phyloP scores from a whole-genome alignment of 2,888 invertebrate genomes.

The Magallana nippona region DNA sequence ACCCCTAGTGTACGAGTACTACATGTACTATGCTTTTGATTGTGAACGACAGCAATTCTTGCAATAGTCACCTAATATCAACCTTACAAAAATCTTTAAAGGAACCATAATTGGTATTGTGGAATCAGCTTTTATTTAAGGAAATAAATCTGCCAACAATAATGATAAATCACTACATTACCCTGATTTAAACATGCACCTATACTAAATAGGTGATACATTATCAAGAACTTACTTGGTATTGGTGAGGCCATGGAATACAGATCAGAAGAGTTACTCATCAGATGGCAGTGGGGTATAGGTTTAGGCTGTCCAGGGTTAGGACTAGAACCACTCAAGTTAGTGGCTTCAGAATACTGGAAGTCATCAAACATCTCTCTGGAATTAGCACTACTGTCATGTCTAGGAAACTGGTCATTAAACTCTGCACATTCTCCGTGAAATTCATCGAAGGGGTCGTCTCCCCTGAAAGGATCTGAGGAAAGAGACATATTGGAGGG shows the following conservation, averaged over 20 bases:
- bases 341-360: constrained; percentile 6
- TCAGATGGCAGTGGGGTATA: constrained; percentile 46
- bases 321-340: constrained; percentile 23
- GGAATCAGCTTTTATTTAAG: too few relatives aligned
- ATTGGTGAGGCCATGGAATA: constrained; percentile 37
- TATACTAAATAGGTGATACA: not conserved
- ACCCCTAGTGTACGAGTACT: too few relatives aligned
- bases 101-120: too few relatives aligned
- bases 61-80: too few relatives aligned
- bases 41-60: too few relatives aligned
- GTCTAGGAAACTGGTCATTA: constrained; percentile 36
- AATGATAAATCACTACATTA: too few relatives aligned
- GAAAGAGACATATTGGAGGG: constrained; percentile 10
- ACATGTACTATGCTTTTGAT: too few relatives aligned
- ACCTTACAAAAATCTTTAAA: too few relatives aligned
- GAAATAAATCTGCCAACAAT: too few relatives aligned
- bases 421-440: constrained; percentile 55
- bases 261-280: not conserved
- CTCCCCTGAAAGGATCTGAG: constrained; percentile 40
- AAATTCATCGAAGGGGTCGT: constrained; percentile 57
- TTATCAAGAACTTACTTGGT: constrained; percentile 10
- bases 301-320: constrained; percentile 51
- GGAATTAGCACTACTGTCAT: not conserved
- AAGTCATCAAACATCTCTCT: not conserved
- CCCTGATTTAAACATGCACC: too few relatives aligned